Conservation (phyloP, 2,797 vertebrate species). For the Cryptoprocta ferox region DNA sequence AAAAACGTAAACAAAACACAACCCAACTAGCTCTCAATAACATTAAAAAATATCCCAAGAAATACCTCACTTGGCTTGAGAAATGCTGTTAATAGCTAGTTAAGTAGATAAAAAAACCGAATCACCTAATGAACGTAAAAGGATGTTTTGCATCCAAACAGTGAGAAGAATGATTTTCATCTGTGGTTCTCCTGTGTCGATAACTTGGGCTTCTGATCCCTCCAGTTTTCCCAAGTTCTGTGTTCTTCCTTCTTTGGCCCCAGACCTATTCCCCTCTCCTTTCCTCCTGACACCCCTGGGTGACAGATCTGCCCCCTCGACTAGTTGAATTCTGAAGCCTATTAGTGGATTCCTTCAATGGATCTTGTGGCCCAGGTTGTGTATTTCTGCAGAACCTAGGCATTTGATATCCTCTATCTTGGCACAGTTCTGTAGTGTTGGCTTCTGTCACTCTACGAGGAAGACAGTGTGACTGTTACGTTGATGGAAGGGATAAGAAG, state of each 20-base stretch:
- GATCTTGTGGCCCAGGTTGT: background rate
- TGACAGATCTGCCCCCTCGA: background rate
- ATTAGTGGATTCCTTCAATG: background rate
- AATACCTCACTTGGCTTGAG: constrained; percentile 14
- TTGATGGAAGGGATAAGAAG: background rate
- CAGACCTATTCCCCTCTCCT: background rate
- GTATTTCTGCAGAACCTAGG: background rate
- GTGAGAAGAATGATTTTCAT: background rate
- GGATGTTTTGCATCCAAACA: background rate
- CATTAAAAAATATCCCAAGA: background rate
- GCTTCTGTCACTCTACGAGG: background rate
- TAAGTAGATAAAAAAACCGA: background rate
- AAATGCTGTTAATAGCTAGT: background rate
- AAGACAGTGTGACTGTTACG: background rate
- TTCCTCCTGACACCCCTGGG: background rate
- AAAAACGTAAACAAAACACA: background rate
- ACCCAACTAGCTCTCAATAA: background rate
- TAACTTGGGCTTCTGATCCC: background rate
- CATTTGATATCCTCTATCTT: background rate
- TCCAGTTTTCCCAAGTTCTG: fast-evolving
- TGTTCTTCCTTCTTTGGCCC: background rate
- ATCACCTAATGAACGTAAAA: background rate
- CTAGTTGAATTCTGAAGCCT: background rate
- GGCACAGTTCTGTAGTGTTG: background rate
- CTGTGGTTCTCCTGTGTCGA: background rate